phyloP scores from a whole-genome alignment of 1,140 invertebrate species.

The Oreohelix idahoensis region DNA sequence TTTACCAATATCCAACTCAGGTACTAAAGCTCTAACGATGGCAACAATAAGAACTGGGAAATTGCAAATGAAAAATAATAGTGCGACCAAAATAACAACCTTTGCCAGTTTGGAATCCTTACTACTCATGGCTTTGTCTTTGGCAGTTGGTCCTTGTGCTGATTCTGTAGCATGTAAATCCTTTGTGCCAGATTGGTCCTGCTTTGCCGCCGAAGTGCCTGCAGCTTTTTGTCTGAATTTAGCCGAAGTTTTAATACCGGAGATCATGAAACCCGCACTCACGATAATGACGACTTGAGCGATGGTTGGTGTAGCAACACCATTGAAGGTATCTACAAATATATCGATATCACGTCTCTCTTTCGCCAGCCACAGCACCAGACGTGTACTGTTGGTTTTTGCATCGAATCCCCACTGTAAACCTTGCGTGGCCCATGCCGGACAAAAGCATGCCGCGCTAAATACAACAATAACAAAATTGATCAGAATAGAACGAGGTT shows the following conservation, averaged over 20 bases:
- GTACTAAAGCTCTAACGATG: background rate
- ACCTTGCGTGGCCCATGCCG: constrained; percentile 21
- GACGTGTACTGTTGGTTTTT: background rate
- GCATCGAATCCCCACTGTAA: background rate
- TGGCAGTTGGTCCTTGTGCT: background rate
- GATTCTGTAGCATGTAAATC: background rate
- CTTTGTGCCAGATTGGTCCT: background rate
- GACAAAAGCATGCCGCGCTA: constrained; percentile 13
- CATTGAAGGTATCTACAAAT: constrained; percentile 21
- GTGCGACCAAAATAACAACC: constrained; percentile 15
- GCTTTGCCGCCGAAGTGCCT: background rate
- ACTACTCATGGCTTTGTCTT: background rate
- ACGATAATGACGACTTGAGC: constrained; percentile 30
- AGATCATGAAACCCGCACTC: constrained; percentile 1
- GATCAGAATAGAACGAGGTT: background rate
- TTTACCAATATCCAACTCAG: constrained; percentile 22
- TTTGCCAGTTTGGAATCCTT: constrained; percentile 19
- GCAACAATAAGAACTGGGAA: constrained; percentile 10
- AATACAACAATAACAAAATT: background rate
- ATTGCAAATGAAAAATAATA: constrained; percentile 23
- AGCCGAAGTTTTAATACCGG: constrained; percentile 6
- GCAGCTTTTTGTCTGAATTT: background rate
- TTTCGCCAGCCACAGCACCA: background rate
- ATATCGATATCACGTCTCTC: constrained; percentile 25
- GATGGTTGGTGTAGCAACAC: constrained; percentile 6